Evolutionary conservation across 2,888 invertebrate genomes (phyloP).

Genomic region (Luperina nickerlii): DNA sequence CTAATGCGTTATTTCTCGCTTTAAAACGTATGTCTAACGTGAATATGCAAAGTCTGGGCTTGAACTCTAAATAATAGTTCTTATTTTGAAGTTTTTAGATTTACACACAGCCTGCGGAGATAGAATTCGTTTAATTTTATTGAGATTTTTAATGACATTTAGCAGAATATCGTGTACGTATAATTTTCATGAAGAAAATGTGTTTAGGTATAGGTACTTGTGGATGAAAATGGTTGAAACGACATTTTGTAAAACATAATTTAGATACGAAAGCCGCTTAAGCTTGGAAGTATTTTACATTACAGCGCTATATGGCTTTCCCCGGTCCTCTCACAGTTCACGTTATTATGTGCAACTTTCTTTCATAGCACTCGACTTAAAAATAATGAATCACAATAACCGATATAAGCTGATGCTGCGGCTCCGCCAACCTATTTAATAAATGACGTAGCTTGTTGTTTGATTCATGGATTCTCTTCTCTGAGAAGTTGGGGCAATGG

Average conservation of each 20-base stretch:
- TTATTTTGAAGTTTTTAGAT: background rate
- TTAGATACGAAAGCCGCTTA: background rate
- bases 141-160: background rate
- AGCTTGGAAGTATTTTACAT: constrained; percentile 34
- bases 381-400: constrained; percentile 25
- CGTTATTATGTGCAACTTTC: constrained; percentile 53
- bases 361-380: constrained; percentile 34
- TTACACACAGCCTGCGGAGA: background rate
- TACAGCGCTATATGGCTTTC: constrained; percentile 37
- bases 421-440: constrained; percentile 6
- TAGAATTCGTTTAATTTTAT: background rate
- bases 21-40: constrained; percentile 36
- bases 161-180: background rate
- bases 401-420: constrained; percentile 5
- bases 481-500: background rate
- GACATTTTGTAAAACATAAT: constrained; percentile 12
- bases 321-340: constrained; percentile 25
- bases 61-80: background rate
- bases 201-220: background rate
- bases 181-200: background rate
- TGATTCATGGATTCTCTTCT: background rate
- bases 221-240: background rate
- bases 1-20: constrained; percentile 61
- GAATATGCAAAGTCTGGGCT: constrained; percentile 5
- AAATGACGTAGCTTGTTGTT: constrained; percentile 1